Conservation (phyloP, 2,113 vertebrate genomes). For the Dipodomys spectabilis region DNA sequence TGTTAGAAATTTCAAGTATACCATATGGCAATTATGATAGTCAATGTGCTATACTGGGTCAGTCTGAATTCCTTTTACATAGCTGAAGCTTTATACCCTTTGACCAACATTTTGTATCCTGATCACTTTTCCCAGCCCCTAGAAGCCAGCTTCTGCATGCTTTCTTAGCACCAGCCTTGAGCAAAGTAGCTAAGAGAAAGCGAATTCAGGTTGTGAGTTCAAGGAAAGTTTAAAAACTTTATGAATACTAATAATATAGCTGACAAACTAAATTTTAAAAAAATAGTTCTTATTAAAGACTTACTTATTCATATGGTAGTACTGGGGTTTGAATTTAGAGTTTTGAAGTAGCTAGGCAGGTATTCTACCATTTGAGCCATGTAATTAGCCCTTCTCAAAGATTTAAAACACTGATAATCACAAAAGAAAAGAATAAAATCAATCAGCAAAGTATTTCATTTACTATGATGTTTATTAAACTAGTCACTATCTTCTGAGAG, state of each 20-base stretch:
- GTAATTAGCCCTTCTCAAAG: not conserved
- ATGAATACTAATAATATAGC: not conserved
- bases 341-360: too few relatives aligned
- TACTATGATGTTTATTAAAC: constrained; percentile 34
- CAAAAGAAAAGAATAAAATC: constrained; percentile 4
- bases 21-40: not conserved
- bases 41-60: not conserved
- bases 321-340: too few relatives aligned
- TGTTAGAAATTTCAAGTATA: not conserved
- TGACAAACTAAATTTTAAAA: constrained; percentile 33
- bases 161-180: not conserved
- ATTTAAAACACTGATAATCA: not conserved
- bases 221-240: not conserved
- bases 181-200: too few relatives aligned
- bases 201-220: too few relatives aligned
- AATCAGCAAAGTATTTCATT: constrained; percentile 16
- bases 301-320: not conserved
- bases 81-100: not conserved
- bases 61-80: not conserved
- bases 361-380: too few relatives aligned
- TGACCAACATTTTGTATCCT: not conserved
- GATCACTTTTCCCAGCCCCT: not conserved
- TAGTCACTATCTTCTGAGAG: constrained; percentile 51
- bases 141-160: not conserved
- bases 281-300: constrained; percentile 23